Evolutionary conservation across 2,797 vertebrate genomes (phyloP), one percentile per base, ranked within the genome.

Genomic region (Lophotriccus pileatus): DNA sequence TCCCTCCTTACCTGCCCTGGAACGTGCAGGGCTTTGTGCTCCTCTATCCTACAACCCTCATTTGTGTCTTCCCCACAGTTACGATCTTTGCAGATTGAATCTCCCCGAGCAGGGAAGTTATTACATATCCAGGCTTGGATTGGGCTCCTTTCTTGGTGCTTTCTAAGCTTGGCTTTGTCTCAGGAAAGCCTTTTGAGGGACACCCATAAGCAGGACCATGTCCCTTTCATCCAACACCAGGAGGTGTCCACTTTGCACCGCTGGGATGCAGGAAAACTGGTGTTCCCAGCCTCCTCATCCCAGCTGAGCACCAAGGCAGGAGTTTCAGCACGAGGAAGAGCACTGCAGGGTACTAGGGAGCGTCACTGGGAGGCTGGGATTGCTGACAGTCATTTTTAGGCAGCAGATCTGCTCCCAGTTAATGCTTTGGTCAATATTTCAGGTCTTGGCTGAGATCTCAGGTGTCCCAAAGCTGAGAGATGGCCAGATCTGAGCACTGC

Each of bases 291-390:
- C 22, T 47, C 15, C n/a, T 28, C 44, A 75, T 28, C 36, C n/a
- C 44, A 56, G 56, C 53, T 22, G 41, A 10, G 24, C 28, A 24
- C 46, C 53, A 44, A 22, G 23, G 20, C 24, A 25, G 34, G 2
- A 1, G 0, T 27, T 49, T 27, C 52, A 64, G 47, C 20, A 27
- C 24, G 21, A 55, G 37, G 32, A 62, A 55, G 34, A 49, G 25
- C 24, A 62, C 32, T 4, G 0, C n/a, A 50, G 64, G 30, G 15
- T 43, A 14, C 1, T 0, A 13, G 12, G 17, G 30, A 41, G 14
- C 34, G 21, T 10, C 74, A 18, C 0, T 36, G 52, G 37, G 58
- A 62, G 28, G 6, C 27, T 43, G 23, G 11, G 39, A 39, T 21
- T 32, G 22, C 58, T 93, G 70, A n/a, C 37, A 60, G 34, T n/a